Evolutionary conservation across 2,888 invertebrate species (phyloP), one percentile per base, ranked within the genome.

Genomic region (Polymixis lichenea): DNA sequence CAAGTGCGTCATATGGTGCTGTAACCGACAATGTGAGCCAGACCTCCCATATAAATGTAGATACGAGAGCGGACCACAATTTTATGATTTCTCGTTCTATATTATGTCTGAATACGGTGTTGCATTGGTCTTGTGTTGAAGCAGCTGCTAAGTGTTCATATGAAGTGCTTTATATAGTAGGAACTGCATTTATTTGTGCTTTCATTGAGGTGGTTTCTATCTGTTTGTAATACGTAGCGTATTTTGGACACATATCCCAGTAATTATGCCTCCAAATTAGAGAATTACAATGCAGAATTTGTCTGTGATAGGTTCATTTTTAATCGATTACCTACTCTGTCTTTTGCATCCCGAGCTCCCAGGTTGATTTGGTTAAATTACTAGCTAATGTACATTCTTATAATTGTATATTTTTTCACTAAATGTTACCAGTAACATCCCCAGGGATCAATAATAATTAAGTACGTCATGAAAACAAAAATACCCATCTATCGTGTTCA

Each of bases 1-100:
- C 86, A 82, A 83, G 84, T 76, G 87, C 88, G 88, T 89, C 88
- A 86, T 80, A 87, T 88, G 87, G 84, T 79, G 72, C 76, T 69
- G 75, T 86, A 87, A 87, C 85, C 82, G 77, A 85, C 83, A 71
- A 80, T 80, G 70, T 77, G 73, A 79, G 87, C 84, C 79, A 82
- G 81, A 76, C 71, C 69, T 84, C 82, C 68, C 77, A 78, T 83
- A 83, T 82, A 89, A 80, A 84, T 81, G 80, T 77, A 83, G 73
- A 78, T 70, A 71, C 55, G 69, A 81, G 80, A 80, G 38, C 73
- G 73, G 51, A 82, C 83, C 81, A 77, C 83, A 86, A 82, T 85
- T 87, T 82, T 82, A 87, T 87, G 74, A 87, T 82, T 79, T 83
- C 67, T 55, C 71, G 78, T 85, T 88, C 72, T 69, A 74, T 77